These are phyloP conservation scores for Macheiramphus alcinus DNA, from an alignment of 2,113 vertebrate genomes.

Conservation along the genomic window DNA sequence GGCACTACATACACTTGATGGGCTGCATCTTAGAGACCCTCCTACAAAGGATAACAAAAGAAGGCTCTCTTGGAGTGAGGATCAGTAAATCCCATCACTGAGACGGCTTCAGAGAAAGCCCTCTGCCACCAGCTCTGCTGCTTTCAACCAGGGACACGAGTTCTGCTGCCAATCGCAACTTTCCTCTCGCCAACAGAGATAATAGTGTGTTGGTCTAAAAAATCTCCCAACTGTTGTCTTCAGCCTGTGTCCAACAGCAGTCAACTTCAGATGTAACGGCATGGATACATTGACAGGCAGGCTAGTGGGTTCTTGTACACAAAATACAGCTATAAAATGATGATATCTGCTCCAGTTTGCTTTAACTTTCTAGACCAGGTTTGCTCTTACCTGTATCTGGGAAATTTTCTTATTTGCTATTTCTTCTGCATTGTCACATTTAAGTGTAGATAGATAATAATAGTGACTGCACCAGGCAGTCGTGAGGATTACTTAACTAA, in stretches of 20 bases:
- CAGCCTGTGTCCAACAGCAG: neutral
- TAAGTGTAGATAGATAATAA: conserved; percentile 18
- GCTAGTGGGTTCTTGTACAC: neutral
- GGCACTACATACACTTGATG: neutral
- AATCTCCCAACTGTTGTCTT: neutral
- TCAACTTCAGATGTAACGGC: neutral
- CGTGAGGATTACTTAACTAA: conserved; percentile 38
- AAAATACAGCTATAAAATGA: neutral
- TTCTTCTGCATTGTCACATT: conserved; percentile 1
- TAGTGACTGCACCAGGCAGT: conserved; percentile 21
- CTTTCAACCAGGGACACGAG: neutral
- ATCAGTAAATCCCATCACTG: neutral
- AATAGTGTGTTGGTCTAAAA: neutral
- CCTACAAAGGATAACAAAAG: neutral
- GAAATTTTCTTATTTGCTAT: neutral
- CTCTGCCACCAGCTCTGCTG: neutral
- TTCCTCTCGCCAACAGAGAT: neutral
- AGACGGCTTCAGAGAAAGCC: neutral
- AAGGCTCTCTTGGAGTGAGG: neutral
- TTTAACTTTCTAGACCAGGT: neutral
- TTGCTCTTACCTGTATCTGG: neutral
- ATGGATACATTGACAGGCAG: neutral
- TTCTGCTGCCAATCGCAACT: neutral
- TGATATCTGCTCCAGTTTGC: neutral
- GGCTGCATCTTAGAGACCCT: neutral